Conservation (phyloP, 2,888 invertebrate genomes). For the Trachelus troglodyta region DNA sequence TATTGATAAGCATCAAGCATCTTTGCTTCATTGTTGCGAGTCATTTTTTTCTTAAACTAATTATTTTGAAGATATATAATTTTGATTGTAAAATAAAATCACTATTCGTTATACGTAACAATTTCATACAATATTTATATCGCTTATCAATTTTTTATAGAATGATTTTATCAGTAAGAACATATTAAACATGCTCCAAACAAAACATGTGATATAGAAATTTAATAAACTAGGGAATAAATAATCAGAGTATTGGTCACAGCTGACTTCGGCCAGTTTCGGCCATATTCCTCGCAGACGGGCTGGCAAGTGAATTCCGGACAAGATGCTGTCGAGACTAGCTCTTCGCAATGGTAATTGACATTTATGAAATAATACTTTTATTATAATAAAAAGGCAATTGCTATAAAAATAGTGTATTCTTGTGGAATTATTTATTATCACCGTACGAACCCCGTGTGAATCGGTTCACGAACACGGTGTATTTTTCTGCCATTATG, state of each 20-base stretch:
- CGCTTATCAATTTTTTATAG: neutral
- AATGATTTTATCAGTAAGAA: neutral
- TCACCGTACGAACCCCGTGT: neutral
- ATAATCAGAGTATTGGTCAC: neutral
- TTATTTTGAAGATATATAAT: neutral
- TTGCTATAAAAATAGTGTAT: slow-evolving; percentile 1
- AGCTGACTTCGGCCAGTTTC: neutral
- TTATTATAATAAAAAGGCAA: slow-evolving; percentile 13
- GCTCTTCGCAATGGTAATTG: slow-evolving; percentile 54
- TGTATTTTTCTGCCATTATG: slow-evolving; percentile 38
- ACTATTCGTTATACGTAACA: neutral
- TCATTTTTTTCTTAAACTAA: neutral
- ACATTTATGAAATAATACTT: slow-evolving; percentile 12
- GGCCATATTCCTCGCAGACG: neutral
- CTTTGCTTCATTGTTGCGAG: neutral
- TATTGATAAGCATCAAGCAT: neutral
- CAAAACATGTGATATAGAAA: neutral
- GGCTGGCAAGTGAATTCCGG: slow-evolving; percentile 22
- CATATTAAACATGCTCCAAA: neutral
- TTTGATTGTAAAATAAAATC: neutral
- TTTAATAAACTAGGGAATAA: neutral
- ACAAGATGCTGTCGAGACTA: slow-evolving; percentile 57
- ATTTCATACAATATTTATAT: neutral
- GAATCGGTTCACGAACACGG: neutral
- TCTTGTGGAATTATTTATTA: slow-evolving; percentile 3